Conservation (phyloP, 2,888 invertebrate species). For the Vannuccia rotundouncinata region DNA sequence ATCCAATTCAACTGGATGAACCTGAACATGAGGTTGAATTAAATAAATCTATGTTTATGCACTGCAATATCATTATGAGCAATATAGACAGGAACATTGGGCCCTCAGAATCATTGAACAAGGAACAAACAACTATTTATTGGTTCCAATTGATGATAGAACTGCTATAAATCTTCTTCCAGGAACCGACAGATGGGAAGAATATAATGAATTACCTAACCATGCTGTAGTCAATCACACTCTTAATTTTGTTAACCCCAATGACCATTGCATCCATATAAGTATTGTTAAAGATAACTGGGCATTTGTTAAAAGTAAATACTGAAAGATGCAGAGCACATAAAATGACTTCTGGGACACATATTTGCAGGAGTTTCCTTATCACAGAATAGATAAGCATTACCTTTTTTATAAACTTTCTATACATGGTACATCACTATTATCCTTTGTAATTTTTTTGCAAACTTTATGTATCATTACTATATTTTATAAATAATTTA, state of each 20-base stretch:
- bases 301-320: background rate
- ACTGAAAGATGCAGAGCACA: background rate
- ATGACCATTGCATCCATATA: background rate
- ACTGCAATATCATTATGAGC: background rate
- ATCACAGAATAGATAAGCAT: background rate
- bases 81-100: background rate
- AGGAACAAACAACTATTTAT: conserved; percentile 22
- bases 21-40: conserved; percentile 5
- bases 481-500: no score
- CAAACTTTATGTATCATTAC: no score
- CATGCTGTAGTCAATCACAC: background rate
- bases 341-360: background rate
- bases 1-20: background rate
- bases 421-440: background rate
- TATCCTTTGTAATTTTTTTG: background rate
- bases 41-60: background rate
- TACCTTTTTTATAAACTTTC: background rate
- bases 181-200: background rate
- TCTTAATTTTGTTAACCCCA: background rate
- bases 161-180: background rate
- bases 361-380: background rate
- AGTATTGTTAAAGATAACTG: background rate
- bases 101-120: background rate
- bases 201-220: background rate
- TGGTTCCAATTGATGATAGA: no score